Evolutionary conservation across 2,797 vertebrate genomes (phyloP), one percentile per base, ranked within the genome.

Genomic region (Acrocephalus scirpaceus): DNA sequence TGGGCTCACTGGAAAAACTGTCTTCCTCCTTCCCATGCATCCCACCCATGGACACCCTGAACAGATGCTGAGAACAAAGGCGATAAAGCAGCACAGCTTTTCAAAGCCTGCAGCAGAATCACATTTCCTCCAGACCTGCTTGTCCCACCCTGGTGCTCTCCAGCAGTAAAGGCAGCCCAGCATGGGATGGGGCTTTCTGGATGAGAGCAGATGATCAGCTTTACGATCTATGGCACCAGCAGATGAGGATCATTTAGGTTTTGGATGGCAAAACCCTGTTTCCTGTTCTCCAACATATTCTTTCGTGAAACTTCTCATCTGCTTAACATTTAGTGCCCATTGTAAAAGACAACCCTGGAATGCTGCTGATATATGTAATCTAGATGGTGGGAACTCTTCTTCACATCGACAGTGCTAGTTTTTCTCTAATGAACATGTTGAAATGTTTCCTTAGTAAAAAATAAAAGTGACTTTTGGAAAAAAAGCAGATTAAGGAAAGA

Each of bases 301-400:
- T 81, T 90, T 76, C 44, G 42, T 80, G 64, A 94, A 95, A 87
- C 60, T 65, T 89, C 69, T 96, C 60, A 76, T 90, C 80, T 94
- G 70, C 74, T 90, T 82, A 91, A 79, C 62, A 60, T 90, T 93
- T 90, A 86, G 69, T 32, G 36, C 56, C 38, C 25, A 50, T 78
- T 79, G 65, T 53, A 64, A 83, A 88, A 92, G 65, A 29, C 47
- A 54, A 1, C 1, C 11, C 25, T 77, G 73, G 90, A 92, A 85
- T 66, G 21, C 45, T 92, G 82, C 57, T 74, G 80, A 65, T 90
- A 76, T 17, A 13, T 58, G 34, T 61, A 66, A 69, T 89, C 78
- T 91, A 58, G 65, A 65, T 34, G 40, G 27, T 54, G 71, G 60
- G 70, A 92, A 29, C 54, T 86, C 50, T 56, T 70, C 57, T 79